Evolutionary conservation across 1,140 invertebrate species (phyloP), one percentile per base, ranked within the genome.

Genomic region (Ips typographus): DNA sequence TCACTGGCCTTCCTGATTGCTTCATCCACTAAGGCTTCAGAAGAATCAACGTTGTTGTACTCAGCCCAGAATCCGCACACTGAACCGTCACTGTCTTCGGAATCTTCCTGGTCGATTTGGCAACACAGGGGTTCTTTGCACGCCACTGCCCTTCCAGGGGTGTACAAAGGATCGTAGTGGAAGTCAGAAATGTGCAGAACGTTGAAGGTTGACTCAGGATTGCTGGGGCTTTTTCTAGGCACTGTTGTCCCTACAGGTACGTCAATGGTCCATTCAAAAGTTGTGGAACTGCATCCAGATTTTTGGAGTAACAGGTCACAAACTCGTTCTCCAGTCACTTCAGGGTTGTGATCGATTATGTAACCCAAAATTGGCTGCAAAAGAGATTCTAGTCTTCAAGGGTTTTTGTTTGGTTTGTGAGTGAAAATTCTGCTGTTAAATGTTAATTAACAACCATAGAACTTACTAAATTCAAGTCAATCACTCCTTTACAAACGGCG

Each of bases 121-220:
- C 94, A 96, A 77, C 94, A 96, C 3, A 90, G 81, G 3, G 92
- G 91, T 74, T 93, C 88, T 1, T 82, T 83, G 76, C 94, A 96
- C 2, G 84, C 76, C 2, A 90, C 87, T 40, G 89, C 86, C 1
- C 88, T 84, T 38, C 87, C 85, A 1, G 83, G 77, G 59, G 85
- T 81, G 76, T 96, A 96, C 2, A 85, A 77, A 0, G 88, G 87
- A 79, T 96, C 93, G 62, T 90, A 87, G 78, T 96, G 94, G 49
- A 93, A 85, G 76, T 96, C 94, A 0, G 89, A 87, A 49, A 96
- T 77, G 43, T 95, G 90, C 6, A 93, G 81, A 42, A 94, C 83
- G 73, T 87, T 85, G 1, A 87, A 64, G 6, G 40, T 60, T n/a
- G 40, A 40, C 38, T 70, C 56, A 1, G 71, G 68, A 53, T 68